Evolutionary conservation across 1,140 invertebrate species (phyloP).

Genomic region (Bilobella aurantiaca): DNA sequence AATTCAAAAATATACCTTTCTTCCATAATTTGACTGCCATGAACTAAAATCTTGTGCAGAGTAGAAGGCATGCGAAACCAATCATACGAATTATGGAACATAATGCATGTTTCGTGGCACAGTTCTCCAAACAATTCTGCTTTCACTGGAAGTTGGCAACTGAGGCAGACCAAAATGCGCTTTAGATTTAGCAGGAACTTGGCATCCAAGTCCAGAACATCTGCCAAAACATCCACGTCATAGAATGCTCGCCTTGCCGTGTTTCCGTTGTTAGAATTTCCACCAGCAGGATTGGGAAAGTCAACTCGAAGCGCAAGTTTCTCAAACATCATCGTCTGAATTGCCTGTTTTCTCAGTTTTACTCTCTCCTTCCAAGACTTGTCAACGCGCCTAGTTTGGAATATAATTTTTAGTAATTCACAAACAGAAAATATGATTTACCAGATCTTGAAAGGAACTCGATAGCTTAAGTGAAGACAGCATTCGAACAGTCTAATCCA

Average conservation of each 20-base stretch:
- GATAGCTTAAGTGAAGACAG: slow-evolving; percentile 13
- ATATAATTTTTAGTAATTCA: too few species aligned
- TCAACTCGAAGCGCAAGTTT: slow-evolving; percentile 11
- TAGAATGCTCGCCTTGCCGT: slow-evolving; percentile 13
- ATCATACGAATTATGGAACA: neutral
- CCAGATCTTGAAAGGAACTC: slow-evolving; percentile 2
- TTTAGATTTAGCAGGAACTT: neutral
- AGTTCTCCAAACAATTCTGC: slow-evolving; percentile 2
- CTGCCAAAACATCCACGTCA: slow-evolving; percentile 4
- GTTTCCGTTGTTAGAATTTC: slow-evolving; percentile 16
- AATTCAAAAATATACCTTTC: too few species aligned
- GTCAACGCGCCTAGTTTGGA: too few species aligned
- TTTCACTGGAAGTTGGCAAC: neutral
- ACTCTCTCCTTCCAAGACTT: neutral
- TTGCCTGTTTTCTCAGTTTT: neutral
- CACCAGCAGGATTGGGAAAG: slow-evolving; percentile 3
- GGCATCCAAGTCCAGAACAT: slow-evolving; percentile 2
- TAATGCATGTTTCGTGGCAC: neutral
- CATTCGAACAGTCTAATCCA: slow-evolving; percentile 17
- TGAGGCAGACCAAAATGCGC: neutral
- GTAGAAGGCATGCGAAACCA: slow-evolving; percentile 12
- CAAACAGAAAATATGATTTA: too few species aligned
- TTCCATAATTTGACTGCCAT: neutral
- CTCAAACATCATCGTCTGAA: neutral
- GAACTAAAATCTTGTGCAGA: slow-evolving; percentile 6